phyloP scores from a whole-genome alignment of 2,797 vertebrate genomes.

The Gadopsis bispinosus region DNA sequence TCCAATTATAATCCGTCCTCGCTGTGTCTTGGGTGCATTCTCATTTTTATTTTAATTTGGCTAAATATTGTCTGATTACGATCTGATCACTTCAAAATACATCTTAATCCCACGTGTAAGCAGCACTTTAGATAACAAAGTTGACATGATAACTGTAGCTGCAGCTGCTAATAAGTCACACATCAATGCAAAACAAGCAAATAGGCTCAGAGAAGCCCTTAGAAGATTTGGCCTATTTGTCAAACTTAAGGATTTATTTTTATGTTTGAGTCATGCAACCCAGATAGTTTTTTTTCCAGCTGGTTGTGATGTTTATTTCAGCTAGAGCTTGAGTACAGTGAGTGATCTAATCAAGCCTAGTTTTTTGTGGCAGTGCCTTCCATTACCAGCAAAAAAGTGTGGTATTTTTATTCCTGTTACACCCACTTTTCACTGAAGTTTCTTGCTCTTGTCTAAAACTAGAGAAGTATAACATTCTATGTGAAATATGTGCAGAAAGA shows the following conservation, averaged over 20 bases:
- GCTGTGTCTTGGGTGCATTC: not conserved
- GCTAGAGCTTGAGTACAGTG: constrained; percentile 42
- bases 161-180: constrained; percentile 46
- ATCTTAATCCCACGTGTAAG: constrained; percentile 30
- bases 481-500: constrained; percentile 17
- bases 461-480: constrained; percentile 7
- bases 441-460: constrained; percentile 29
- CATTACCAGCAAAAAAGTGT: constrained; percentile 12
- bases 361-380: constrained; percentile 41
- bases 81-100: constrained; percentile 34
- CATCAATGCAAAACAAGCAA: constrained; percentile 44
- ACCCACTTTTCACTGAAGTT: constrained; percentile 29
- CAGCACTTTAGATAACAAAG: constrained; percentile 49
- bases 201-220: constrained; percentile 50
- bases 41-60: constrained; percentile 8
- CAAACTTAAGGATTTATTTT: constrained; percentile 66
- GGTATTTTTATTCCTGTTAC: constrained; percentile 17
- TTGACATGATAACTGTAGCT: constrained; percentile 44
- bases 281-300: constrained; percentile 53
- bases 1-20: constrained; percentile 11
- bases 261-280: constrained; percentile 64
- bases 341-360: constrained; percentile 54
- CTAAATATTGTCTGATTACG: constrained; percentile 19
- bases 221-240: constrained; percentile 68
- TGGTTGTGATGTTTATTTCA: constrained; percentile 35